A percentile compares a stretch with the other conserved stretches of the same genome.
phyloP scores from a whole-genome alignment of 1,140 invertebrate genomes.

The Pentalonia nigronervosa region DNA sequence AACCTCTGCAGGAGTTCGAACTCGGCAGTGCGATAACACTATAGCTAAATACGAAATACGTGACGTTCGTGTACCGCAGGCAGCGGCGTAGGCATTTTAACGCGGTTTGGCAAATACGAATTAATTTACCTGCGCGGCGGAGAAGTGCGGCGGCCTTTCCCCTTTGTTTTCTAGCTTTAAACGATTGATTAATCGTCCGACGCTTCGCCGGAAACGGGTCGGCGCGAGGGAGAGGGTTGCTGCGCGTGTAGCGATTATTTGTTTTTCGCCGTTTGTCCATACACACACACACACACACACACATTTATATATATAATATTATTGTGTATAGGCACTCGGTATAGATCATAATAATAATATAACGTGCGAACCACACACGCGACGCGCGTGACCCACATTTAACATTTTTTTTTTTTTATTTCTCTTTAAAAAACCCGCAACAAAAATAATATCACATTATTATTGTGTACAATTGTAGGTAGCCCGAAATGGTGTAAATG shows the following conservation, averaged over 20 bases:
- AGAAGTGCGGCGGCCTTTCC: background rate
- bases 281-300: background rate
- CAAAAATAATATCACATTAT: too few species aligned
- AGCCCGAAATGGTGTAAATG: too few species aligned
- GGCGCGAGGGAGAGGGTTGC: background rate
- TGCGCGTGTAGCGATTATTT: background rate
- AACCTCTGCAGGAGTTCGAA: too few species aligned
- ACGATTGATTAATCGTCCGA: background rate
- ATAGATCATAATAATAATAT: background rate
- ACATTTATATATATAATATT: background rate
- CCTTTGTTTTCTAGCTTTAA: constrained; percentile 11
- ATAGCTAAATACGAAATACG: background rate
- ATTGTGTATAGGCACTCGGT: background rate
- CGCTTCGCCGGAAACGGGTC: background rate
- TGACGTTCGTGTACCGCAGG: background rate
- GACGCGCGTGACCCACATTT: background rate
- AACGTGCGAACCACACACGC: background rate
- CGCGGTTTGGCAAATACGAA: background rate
- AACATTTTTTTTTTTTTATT: background rate
- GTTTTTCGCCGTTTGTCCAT: background rate
- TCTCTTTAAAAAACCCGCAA: too few species aligned
- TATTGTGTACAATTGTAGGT: too few species aligned
- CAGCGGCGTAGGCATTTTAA: background rate
- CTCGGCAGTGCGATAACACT: background rate
- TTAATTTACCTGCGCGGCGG: background rate